phyloP scores from a whole-genome alignment of 2,113 vertebrate species.

The Morone saxatilis region DNA sequence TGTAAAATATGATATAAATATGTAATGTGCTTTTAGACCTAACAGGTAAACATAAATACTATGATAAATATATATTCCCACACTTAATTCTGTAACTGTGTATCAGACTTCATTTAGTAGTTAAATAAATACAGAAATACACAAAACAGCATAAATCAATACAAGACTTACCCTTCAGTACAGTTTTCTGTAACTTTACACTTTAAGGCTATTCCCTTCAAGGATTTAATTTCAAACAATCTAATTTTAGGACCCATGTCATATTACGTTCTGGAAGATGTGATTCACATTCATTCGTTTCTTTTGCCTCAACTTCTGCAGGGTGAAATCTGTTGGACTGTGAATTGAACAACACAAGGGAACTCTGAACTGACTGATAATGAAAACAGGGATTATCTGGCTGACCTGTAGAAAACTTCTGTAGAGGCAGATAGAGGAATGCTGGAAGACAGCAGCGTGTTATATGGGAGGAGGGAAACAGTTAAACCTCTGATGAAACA shows the following conservation, averaged over 20 bases:
- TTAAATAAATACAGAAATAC: no score
- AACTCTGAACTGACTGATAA: constrained; percentile 40
- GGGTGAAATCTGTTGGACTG: neutral
- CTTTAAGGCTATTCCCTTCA: neutral
- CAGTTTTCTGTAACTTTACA: neutral
- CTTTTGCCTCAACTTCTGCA: neutral
- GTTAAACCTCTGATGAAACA: constrained; percentile 1
- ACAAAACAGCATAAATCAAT: neutral
- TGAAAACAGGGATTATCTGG: constrained; percentile 18
- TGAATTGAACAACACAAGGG: constrained; percentile 6
- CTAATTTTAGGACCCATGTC: neutral
- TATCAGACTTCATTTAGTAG: neutral
- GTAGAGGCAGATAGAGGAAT: neutral
- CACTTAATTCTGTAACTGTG: neutral
- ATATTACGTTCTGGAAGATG: neutral
- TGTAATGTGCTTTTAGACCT: neutral
- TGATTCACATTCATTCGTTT: neutral
- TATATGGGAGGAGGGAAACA: neutral
- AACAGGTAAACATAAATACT: neutral
- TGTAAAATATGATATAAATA: neutral
- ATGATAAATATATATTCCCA: neutral
- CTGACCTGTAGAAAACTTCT: neutral
- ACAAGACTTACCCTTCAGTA: neutral
- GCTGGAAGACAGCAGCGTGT: constrained; percentile 5
- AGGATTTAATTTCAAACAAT: neutral